Percentiles rank a stretch among this genome's conserved stretches.
Conservation (phyloP, 2,113 vertebrate genomes). For the Sakesphorus luctuosus region DNA sequence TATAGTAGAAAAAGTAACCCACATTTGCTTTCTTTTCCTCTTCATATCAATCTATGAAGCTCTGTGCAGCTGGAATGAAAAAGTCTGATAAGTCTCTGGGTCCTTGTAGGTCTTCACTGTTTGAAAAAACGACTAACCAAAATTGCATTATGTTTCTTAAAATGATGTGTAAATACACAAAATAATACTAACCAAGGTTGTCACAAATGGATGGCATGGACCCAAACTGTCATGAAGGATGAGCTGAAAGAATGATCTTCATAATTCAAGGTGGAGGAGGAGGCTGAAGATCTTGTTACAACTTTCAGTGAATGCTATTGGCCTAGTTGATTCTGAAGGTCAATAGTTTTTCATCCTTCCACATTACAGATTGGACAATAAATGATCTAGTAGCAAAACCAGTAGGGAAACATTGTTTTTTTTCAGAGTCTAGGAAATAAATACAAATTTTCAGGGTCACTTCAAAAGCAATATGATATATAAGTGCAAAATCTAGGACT, state of each 20-base stretch:
- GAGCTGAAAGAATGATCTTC: not conserved
- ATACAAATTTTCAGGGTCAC: not conserved
- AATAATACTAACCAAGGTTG: not conserved
- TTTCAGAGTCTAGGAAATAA: not conserved
- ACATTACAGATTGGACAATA: not conserved
- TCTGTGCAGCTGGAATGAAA: not conserved
- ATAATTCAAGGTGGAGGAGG: not conserved
- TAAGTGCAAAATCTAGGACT: not conserved
- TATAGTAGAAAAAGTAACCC: not conserved
- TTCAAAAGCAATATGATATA: not conserved
- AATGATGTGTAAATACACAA: not conserved
- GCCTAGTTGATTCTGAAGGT: not conserved
- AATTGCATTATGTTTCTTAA: not conserved
- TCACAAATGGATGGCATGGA: not conserved
- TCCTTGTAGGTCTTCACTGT: not conserved
- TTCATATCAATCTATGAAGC: not conserved
- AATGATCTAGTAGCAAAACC: not conserved
- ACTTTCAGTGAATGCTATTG: not conserved
- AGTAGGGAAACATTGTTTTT: not conserved
- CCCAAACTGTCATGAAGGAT: not conserved
- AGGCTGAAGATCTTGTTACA: not conserved
- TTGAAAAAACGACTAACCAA: not conserved
- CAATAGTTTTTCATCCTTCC: not conserved
- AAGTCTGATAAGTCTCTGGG: not conserved
- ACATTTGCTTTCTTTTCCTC: not conserved